Evolutionary conservation across 2,888 invertebrate genomes (phyloP), one percentile per base, ranked within the genome.

Genomic region (Cerceris rybyensis): DNA sequence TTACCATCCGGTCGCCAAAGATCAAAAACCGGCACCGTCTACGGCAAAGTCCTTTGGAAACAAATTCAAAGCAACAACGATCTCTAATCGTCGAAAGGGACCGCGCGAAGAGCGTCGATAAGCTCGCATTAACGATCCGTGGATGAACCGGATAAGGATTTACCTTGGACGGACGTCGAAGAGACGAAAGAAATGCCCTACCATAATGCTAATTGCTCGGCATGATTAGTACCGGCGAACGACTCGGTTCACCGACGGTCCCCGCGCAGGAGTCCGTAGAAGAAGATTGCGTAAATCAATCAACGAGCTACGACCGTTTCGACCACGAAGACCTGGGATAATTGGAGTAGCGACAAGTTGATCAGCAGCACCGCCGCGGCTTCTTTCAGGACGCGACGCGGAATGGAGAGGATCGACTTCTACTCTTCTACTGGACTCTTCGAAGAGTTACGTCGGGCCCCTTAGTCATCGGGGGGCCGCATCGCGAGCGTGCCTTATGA

Each of bases 281-380:
- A 80, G 79, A 81, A 84, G 81, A 83, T 85, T 75, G 82, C 82
- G 89, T 85, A 88, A 89, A 88, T 88, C 88, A 88, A 89, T 88
- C 88, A 87, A 83, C 78, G 73, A 67, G 69, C 81, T 75, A 81
- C 70, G 74, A 73, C 49, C 83, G 82, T 78, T 78, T 83, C 79
- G 70, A 81, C 70, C 75, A 75, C 70, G 74, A 75, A 60, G 57
- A 28, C 77, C 72, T 73, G 74, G 82, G 84, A 88, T 88, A 89
- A 88, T 88, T 88, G 87, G 87, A 88, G 87, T 82, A 86, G 82
- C 88, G 88, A 89, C 87, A 86, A 88, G 89, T 89, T 87, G 88
- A 89, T 88, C 87, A 88, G 87, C 87, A 49, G 16, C 59, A 80
- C 52, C 76, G 69, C 63, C 61, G 79, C 82, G 81, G 82, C 81